Base-by-base conservation (phyloP, 2,113 vertebrate species). In the Callaeas wilsoni region DNA sequence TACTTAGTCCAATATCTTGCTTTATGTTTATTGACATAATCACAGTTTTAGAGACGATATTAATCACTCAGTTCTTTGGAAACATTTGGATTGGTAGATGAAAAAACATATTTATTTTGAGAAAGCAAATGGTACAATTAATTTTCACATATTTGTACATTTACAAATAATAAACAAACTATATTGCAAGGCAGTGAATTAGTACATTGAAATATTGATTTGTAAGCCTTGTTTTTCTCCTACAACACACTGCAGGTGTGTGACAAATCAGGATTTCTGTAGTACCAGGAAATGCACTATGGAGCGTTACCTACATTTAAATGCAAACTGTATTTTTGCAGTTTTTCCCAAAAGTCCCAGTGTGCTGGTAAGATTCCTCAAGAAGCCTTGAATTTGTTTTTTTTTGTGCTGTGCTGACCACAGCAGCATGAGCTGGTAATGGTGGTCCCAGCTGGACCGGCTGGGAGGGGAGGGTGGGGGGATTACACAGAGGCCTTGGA, bases 21-120 rank as follows among this genome's bases (percentile, higher is more conserved):
- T 95, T 95, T 91, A 46, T 97, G 93, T 96, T 97, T 95, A 93
- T 95, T 91, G 79, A 96, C 94, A 95, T 87, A 89, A 96, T 95
- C 84, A 93, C 95, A 94, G 89, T 78, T 96, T 94, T 82, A 82
- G 89, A 76, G 75, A 75, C 0, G 7, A 70, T 90, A 94, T 91
- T 95, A 94, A 92, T 92, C 59, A 76, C 82, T 94, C 63, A 25
- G n/a, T 83, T 94, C 76, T 90, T 86, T 7, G 22, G 92, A 95
- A 95, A 96, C 85, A 92, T 94, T 95, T 93, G 80, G 69, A 96
- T 94, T 84, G 56, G 60, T 77, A 89, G 79, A 71, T 88, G 64
- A 84, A 92, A 94, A 96, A 94, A 74, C 91, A 93, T 84, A 91
- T 94, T 95, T 95, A 97, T 95, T 97, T 96, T 94, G 93, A 89